These are phyloP conservation scores for Oryctes rhinoceros DNA, from an alignment of 1,140 invertebrate genomes.

Conservation along the genomic window DNA sequence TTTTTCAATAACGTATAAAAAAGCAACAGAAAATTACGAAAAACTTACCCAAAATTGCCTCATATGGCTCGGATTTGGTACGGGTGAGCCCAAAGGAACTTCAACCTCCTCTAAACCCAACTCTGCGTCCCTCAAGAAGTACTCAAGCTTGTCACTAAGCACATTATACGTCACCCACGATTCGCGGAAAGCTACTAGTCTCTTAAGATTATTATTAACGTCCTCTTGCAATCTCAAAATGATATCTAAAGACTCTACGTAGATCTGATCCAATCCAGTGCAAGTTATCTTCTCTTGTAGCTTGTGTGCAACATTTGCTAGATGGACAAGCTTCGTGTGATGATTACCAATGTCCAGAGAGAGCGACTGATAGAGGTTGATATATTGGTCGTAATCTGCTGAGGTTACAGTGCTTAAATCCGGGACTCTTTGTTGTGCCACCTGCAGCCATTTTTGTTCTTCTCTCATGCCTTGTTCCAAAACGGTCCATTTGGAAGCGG, in stretches of 20 bases:
- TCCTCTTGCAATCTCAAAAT: conserved; percentile 76
- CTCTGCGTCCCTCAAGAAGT: conserved; percentile 77
- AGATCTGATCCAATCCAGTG: conserved; percentile 74
- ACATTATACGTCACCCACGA: conserved; percentile 78
- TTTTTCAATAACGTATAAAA: not conserved
- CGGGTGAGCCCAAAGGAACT: conserved; percentile 64
- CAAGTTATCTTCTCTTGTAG: conserved; percentile 78
- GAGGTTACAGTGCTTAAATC: conserved; percentile 80
- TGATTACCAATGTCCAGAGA: conserved; percentile 80
- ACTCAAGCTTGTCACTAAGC: conserved; percentile 75
- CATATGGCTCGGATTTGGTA: conserved; percentile 73
- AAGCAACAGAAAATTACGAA: conserved; percentile 1
- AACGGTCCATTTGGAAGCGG: conserved; percentile 82
- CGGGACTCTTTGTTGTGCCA: conserved; percentile 81
- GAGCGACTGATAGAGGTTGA: conserved; percentile 81
- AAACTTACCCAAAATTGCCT: conserved; percentile 78
- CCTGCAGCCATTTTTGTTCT: conserved; percentile 81
- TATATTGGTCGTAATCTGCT: conserved; percentile 83
- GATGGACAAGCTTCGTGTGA: conserved; percentile 76
- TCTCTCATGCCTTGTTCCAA: conserved; percentile 83
- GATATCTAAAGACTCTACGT: conserved; percentile 73
- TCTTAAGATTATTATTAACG: conserved; percentile 74
- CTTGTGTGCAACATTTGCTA: conserved; percentile 75
- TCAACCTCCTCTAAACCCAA: conserved; percentile 67
- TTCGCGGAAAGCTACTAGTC: conserved; percentile 77